Base-by-base conservation (phyloP, 1,140 invertebrate genomes). In the Bombus ignitus region DNA sequence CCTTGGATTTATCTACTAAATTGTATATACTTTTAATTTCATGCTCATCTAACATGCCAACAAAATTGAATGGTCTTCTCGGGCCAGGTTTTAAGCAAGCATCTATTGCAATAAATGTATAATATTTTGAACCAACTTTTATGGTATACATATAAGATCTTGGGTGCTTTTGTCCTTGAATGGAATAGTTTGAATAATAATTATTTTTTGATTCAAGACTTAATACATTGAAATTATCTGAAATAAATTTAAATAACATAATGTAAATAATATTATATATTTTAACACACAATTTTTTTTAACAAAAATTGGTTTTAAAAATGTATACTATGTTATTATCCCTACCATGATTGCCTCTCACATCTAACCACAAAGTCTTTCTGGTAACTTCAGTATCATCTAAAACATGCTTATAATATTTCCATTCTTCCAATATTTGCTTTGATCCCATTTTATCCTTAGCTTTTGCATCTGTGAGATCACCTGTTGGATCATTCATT, bases 281-380 rank as follows among this genome's bases (percentile, higher is more conserved):
- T 32, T 32, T 6, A 6, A 1, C 10, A 13, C 15, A 39, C 5
- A 71, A n/a, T 47, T 3, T 4, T 28, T 59, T 62, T 62, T 13
- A 62, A 62, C 2, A n/a, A n/a, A 62, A 62, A 32, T 15, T 66
- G 0, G 2, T 10, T 0, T 37, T 37, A 68, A 37, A 68, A 53
- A 22, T 53, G 6, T 53, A 8, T 53, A 22, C 6, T 53, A 53
- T 68, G 22, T 71, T 82, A 57, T 57, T 62, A 39, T 42, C 88
- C 90, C 93, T 96, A 98, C 98, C 98, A 97, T 99, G 98, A 96
- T 99, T 99, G 94, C 98, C 98, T 95, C 98, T 96, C 83, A 99
- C 97, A 95, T 99, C 98, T 71, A 99, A 95, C 98, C 98, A 99
- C 18, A 96, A 95, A 9, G 98, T 98, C 93, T 96, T 97, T 73